These are phyloP conservation scores for Acleris holmiana DNA, from an alignment of 2,888 invertebrate species.

Conservation along the genomic window DNA sequence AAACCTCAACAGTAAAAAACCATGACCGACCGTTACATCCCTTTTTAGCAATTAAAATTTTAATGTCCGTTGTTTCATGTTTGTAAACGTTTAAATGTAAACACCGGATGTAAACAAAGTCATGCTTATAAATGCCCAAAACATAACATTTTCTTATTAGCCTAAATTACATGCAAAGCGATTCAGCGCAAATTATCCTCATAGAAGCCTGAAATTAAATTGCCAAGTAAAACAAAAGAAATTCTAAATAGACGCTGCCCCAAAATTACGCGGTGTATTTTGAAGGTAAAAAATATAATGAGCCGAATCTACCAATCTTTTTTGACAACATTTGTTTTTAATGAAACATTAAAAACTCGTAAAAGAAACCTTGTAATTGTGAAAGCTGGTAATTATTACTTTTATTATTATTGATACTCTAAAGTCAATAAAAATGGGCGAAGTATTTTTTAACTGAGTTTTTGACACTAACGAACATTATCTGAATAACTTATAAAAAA, in stretches of 20 bases:
- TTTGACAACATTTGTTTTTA: background rate
- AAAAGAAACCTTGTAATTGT: background rate
- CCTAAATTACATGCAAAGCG: slow-evolving; percentile 14
- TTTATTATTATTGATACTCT: too few species aligned
- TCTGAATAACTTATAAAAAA: too few species aligned
- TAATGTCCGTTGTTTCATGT: background rate
- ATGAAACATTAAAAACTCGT: background rate
- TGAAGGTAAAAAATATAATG: background rate
- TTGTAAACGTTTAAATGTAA: background rate
- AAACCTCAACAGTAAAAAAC: background rate
- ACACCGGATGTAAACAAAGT: background rate
- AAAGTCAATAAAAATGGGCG: too few species aligned
- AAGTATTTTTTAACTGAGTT: too few species aligned
- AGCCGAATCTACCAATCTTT: background rate
- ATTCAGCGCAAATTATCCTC: slow-evolving; percentile 21
- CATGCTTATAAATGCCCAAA: background rate
- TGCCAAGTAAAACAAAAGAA: slow-evolving; percentile 20
- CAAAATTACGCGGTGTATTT: slow-evolving; percentile 6
- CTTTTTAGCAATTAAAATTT: background rate
- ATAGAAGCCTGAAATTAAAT: slow-evolving; percentile 7
- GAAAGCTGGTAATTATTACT: background rate
- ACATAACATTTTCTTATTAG: slow-evolving; percentile 12
- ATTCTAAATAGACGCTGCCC: slow-evolving; percentile 18
- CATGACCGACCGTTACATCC: background rate
- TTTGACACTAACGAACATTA: too few species aligned